Conservation (phyloP, 2,113 vertebrate genomes). For the Rhadina sibilatrix region DNA sequence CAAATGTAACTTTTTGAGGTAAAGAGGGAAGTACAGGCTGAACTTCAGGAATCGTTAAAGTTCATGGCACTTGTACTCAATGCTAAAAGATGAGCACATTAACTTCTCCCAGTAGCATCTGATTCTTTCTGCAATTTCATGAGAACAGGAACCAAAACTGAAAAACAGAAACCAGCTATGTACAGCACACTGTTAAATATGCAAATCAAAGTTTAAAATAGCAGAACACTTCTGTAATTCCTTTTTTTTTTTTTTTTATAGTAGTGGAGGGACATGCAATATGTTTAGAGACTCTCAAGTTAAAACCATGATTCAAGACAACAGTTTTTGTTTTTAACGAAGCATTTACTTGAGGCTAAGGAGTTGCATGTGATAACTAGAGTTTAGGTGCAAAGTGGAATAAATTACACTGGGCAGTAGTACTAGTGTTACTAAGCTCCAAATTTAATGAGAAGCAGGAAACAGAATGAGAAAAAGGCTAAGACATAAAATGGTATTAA, state of each 20-base stretch:
- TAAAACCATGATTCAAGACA: background rate
- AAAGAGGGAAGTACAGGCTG: background rate
- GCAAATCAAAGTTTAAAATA: background rate
- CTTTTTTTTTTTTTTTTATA: background rate
- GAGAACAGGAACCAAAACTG: background rate
- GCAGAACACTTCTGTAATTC: background rate
- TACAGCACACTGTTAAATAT: background rate
- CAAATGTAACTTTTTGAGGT: background rate
- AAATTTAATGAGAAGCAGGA: background rate
- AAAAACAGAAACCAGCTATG: background rate
- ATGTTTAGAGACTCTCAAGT: background rate
- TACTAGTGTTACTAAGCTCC: background rate
- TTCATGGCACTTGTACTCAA: background rate
- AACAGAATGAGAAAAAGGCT: background rate
- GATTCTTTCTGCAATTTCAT: background rate
- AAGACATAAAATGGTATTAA: background rate
- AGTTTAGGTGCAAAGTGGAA: background rate
- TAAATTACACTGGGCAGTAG: background rate
- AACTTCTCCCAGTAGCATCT: background rate
- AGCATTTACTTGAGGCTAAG: background rate
- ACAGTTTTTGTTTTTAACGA: background rate
- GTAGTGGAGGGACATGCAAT: background rate
- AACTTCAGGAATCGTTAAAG: background rate
- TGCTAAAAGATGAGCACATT: accelerated
- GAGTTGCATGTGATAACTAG: background rate